Evolutionary conservation across 1,140 invertebrate genomes (phyloP).

Genomic region (Drosophila nigromelanica): DNA sequence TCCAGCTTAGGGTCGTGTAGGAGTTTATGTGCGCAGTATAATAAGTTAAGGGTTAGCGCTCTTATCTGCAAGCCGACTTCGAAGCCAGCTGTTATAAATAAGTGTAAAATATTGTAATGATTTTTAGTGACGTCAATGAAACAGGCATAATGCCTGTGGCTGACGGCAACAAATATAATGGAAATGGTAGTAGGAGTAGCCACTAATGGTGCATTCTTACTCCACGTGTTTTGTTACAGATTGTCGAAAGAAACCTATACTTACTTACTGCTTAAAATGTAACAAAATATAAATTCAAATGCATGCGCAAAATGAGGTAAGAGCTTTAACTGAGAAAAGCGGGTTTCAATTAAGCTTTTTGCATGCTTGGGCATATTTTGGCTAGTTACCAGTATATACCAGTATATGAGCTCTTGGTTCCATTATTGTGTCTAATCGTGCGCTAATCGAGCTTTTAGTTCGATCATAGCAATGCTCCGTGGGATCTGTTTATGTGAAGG

Average conservation of each 20-base stretch:
- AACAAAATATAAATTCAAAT: too few species aligned
- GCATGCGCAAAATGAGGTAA: too few species aligned
- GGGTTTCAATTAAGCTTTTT: too few species aligned
- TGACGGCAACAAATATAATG: conserved; percentile 3
- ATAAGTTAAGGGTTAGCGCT: conserved; percentile 6
- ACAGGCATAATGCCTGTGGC: too few species aligned
- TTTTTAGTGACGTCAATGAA: conserved; percentile 34
- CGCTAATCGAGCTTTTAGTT: conserved; percentile 34
- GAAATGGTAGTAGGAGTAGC: conserved; percentile 29
- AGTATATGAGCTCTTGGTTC: neutral
- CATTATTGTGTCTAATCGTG: conserved; percentile 39
- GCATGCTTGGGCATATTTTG: too few species aligned
- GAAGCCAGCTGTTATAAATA: conserved; percentile 30
- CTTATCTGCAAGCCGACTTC: conserved; percentile 16
- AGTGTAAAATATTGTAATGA: conserved; percentile 22
- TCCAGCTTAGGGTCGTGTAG: neutral
- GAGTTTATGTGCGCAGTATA: conserved; percentile 19
- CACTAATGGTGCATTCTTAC: neutral
- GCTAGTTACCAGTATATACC: too few species aligned
- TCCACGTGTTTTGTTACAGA: neutral
- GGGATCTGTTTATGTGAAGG: conserved; percentile 15
- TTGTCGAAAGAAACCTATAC: too few species aligned
- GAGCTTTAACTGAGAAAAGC: too few species aligned
- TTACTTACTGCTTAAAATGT: too few species aligned
- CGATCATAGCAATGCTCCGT: conserved; percentile 29